Evolutionary conservation across 92 coral and sea anemone species (phyloP), one percentile per base, ranked within the genome.

Genomic region (Parazoanthus swiftii): DNA sequence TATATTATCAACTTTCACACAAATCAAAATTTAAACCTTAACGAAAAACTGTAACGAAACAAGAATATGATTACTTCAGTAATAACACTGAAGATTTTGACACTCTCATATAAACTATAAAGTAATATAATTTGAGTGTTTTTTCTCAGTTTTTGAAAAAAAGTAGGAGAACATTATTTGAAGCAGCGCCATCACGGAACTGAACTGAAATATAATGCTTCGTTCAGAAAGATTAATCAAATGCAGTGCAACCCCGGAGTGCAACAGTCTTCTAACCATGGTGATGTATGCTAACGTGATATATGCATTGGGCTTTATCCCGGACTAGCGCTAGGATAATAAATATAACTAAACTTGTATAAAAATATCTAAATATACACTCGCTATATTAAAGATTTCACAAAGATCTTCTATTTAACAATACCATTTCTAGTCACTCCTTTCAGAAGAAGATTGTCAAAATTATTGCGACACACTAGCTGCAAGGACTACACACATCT

Each of bases 271-370:
- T 0, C 50, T 74, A 74, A 18, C 21, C 3, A 38, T 76, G 25
- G 80, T 37, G 33, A 76, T 4, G 51, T 44, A 37, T 37, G n/a
- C 80, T 10, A 76, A 16, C 25, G 80, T 21, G n/a, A 18, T 38
- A 18, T 38, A 20, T 76, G 76, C 76, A 72, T 72, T 26, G 51
- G 4, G n/a, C 11, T 21, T 76, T 48, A 74, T 74, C 54, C 80
- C 15, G 1, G 80, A 1, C 79, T 37, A 74, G 48, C 14, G 29
- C 2, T 18, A 14, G 54, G 50, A 39, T 6, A 39, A 76, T 76
- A 76, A 76, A 76, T 76, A 76, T 21, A 76, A 39, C 87, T 84
- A 44, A n/a, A 70, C 63, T 70, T 44, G 13, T 44, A 71, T 46
- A 33, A 71, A 13, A 23, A 46, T 18, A 18, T 33, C 72, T 54